phyloP scores from a whole-genome alignment of 2,797 vertebrate genomes.

The Botia kubotai region DNA sequence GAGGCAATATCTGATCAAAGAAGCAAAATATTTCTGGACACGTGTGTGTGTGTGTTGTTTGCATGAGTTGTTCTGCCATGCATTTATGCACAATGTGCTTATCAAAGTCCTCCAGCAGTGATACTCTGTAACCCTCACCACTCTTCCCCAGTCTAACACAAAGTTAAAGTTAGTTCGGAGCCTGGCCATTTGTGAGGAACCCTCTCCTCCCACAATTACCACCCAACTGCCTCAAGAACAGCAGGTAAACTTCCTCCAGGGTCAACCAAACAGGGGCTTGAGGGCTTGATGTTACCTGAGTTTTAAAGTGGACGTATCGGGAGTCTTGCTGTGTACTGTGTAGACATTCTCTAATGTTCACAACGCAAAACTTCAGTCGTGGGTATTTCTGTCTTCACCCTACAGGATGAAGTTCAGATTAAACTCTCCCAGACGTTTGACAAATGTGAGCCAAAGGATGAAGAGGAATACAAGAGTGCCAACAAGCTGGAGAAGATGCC shows the following conservation, averaged over 20 bases:
- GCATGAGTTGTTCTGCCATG: slow-evolving; percentile 47
- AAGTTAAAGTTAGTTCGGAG: slow-evolving; percentile 99
- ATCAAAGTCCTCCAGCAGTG: slow-evolving; percentile 48
- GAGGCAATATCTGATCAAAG: too few relatives aligned
- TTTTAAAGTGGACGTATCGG: background rate
- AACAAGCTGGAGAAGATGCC: slow-evolving; percentile 77
- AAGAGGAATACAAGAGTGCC: slow-evolving; percentile 76
- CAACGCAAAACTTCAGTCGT: background rate
- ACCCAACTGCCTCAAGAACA: slow-evolving; percentile 88
- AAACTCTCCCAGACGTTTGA: slow-evolving; percentile 85
- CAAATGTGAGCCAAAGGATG: slow-evolving; percentile 83
- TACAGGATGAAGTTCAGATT: slow-evolving; percentile 85
- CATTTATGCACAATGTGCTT: slow-evolving; percentile 38
- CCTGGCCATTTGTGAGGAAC: slow-evolving; percentile 98
- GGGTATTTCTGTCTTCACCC: slow-evolving; percentile 15
- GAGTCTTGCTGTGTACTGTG: too few relatives aligned
- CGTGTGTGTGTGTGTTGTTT: slow-evolving; percentile 50
- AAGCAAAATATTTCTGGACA: background rate
- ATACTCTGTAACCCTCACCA: slow-evolving; percentile 67
- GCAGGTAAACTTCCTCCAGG: slow-evolving; percentile 83
- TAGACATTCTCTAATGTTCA: too few relatives aligned
- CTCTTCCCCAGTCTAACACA: slow-evolving; percentile 87
- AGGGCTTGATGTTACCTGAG: too few relatives aligned
- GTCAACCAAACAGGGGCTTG: background rate
- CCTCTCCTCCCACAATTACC: slow-evolving; percentile 86